A percentile compares a stretch with the other conserved stretches of the same genome.
Conservation (phyloP, 2,888 invertebrate genomes). For the Xestia c-nigrum region DNA sequence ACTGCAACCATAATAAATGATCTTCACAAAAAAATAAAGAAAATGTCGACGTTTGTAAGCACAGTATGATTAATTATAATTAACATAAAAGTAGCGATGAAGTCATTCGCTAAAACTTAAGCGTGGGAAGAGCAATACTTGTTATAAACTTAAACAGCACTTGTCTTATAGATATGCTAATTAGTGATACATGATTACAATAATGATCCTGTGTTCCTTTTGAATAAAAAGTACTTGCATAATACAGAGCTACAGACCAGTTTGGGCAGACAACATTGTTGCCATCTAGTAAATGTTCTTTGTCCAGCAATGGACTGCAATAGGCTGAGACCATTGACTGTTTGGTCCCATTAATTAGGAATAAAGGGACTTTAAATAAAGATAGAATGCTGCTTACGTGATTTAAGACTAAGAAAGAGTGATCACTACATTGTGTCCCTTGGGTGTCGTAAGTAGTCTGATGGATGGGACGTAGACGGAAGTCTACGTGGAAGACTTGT, state of each 20-base stretch:
- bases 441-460: conserved; percentile 15
- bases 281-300: neutral
- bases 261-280: too few species aligned
- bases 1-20: neutral
- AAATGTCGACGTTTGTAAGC: conserved; percentile 13
- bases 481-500: neutral
- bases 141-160: conserved; percentile 16
- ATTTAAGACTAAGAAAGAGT: neutral
- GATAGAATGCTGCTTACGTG: neutral
- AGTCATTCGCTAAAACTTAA: conserved; percentile 50
- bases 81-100: conserved; percentile 49
- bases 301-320: neutral
- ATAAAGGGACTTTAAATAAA: neutral
- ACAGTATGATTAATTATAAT: conserved; percentile 49
- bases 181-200: neutral
- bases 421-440: neutral
- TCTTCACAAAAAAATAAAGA: conserved; percentile 15
- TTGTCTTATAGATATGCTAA: conserved; percentile 25
- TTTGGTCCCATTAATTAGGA: neutral
- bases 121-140: conserved; percentile 56
- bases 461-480: conserved; percentile 1
- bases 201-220: conserved; percentile 5
- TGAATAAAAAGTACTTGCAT: conserved; percentile 18
- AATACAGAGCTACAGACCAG: too few species aligned
- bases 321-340: neutral